phyloP scores from a whole-genome alignment of 2,888 invertebrate species.

The Tortricodes alternella region DNA sequence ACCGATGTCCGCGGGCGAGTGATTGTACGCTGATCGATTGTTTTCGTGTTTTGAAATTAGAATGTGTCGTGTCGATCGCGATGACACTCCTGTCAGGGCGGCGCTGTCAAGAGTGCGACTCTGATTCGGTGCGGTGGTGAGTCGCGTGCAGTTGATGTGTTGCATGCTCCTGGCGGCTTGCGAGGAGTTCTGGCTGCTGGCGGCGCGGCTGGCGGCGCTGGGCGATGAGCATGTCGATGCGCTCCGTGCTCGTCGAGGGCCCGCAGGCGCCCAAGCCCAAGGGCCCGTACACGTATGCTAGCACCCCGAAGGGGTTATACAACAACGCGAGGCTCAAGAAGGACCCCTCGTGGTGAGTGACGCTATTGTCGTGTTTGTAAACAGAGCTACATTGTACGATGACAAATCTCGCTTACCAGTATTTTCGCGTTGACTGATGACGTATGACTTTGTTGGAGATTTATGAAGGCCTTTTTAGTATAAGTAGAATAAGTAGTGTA shows the following conservation, averaged over 20 bases:
- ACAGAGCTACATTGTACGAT: background rate
- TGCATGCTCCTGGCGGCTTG: conserved; percentile 55
- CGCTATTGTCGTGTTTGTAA: background rate
- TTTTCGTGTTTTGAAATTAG: conserved; percentile 25
- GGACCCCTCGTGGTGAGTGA: conserved; percentile 73
- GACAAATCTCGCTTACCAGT: too few species aligned
- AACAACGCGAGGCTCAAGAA: conserved; percentile 79
- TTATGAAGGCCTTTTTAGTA: too few species aligned
- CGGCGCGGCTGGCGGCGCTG: conserved; percentile 33
- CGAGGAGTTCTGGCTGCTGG: conserved; percentile 54
- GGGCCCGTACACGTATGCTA: conserved; percentile 83
- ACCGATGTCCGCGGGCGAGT: conserved; percentile 11
- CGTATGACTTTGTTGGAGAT: too few species aligned
- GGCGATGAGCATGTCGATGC: conserved; percentile 68
- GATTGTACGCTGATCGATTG: conserved; percentile 25
- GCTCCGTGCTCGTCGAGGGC: conserved; percentile 68
- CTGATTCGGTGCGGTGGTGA: conserved; percentile 2
- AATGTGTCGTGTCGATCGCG: conserved; percentile 9
- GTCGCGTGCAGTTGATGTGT: conserved; percentile 55
- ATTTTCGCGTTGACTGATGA: background rate
- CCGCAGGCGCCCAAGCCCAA: conserved; percentile 57
- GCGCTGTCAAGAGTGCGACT: conserved; percentile 4
- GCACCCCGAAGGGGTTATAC: conserved; percentile 84
- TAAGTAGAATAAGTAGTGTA: too few species aligned
- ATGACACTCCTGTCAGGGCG: conserved; percentile 3